A percentile compares a stretch with the other conserved stretches of the same genome.
Evolutionary conservation across 30 jellyfish, hydroid and myxozoan species (phyloP).

Genomic region (Catostylus mosaicus): DNA sequence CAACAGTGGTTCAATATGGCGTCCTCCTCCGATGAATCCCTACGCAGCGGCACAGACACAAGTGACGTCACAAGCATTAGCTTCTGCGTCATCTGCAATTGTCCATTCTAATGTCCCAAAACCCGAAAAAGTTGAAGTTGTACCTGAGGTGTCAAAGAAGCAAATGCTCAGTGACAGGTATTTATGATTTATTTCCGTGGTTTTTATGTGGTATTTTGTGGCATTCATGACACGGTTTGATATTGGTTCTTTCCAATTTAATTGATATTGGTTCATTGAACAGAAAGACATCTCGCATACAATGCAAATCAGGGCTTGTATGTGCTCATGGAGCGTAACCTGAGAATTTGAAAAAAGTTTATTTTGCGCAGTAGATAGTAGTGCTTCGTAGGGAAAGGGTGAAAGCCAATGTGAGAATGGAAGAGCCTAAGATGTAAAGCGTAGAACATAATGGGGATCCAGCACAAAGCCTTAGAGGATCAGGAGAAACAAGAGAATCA

Average conservation of each 20-base stretch:
- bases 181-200: not conserved
- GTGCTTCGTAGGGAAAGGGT: no score
- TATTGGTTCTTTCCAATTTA: not conserved
- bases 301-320: no score
- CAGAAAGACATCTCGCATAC: no score
- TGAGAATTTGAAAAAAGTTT: no score
- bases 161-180: constrained; percentile 69
- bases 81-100: constrained; percentile 81
- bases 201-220: not conserved
- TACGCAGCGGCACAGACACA: constrained; percentile 67
- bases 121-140: constrained; percentile 23
- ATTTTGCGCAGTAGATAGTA: no score
- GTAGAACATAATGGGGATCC: no score
- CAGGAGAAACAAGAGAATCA: no score
- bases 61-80: constrained; percentile 78
- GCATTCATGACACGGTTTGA: not conserved
- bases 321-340: no score
- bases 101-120: constrained; percentile 65
- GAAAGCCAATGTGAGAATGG: no score
- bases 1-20: constrained; percentile 94
- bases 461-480: no score
- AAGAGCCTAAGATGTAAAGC: no score
- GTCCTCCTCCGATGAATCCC: constrained; percentile 96
- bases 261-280: no score
- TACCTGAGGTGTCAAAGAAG: constrained; percentile 50